phyloP scores from a whole-genome alignment of 1,140 invertebrate genomes.

The Mya arenaria region DNA sequence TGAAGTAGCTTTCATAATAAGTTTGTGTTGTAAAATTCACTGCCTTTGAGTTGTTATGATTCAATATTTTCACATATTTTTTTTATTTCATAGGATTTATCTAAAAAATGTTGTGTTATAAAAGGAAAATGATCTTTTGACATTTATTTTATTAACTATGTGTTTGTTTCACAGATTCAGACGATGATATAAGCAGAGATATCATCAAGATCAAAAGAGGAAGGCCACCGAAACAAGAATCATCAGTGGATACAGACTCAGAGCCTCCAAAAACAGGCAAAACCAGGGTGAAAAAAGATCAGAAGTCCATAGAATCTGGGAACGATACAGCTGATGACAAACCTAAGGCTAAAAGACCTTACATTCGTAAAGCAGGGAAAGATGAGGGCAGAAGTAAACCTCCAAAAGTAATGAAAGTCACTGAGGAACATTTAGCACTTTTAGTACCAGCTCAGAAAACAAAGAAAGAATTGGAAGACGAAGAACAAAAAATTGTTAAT shows the following conservation, averaged over 20 bases:
- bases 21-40: too few species aligned
- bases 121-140: too few species aligned
- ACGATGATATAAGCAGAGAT: slow-evolving; percentile 25
- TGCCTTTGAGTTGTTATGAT: too few species aligned
- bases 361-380: not conserved
- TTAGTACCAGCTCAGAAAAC: not conserved
- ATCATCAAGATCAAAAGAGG: not conserved
- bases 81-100: too few species aligned
- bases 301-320: not conserved
- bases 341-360: not conserved
- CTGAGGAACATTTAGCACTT: not conserved
- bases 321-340: not conserved
- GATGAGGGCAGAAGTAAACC: not conserved
- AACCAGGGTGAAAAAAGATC: not conserved
- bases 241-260: too few species aligned
- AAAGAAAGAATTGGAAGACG: not conserved
- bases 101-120: too few species aligned
- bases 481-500: not conserved
- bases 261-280: not conserved
- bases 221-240: too few species aligned
- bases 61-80: too few species aligned
- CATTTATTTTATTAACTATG: too few species aligned
- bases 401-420: not conserved
- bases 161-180: slow-evolving; percentile 19
- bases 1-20: too few species aligned